A percentile compares a stretch with the other conserved stretches of the same genome.
Conservation (phyloP, 2,113 vertebrate species). For the Aviceda subcristata region DNA sequence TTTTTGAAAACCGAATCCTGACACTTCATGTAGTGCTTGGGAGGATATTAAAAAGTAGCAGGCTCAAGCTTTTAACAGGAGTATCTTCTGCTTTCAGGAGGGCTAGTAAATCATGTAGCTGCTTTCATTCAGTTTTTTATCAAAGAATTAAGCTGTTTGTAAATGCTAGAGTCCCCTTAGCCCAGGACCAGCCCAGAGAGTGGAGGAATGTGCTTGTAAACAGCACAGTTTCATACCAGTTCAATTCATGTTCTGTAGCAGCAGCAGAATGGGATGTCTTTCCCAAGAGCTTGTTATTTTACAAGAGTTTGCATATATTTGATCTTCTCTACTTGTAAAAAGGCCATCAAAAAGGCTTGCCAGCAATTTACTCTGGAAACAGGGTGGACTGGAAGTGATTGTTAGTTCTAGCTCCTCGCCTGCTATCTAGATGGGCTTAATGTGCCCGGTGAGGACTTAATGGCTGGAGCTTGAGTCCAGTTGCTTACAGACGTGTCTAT, state of each 20-base stretch:
- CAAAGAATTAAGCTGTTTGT: background rate
- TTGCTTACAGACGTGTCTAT: background rate
- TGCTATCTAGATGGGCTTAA: background rate
- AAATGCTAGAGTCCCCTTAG: background rate
- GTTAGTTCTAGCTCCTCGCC: background rate
- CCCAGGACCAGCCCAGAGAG: background rate
- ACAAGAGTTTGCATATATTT: background rate
- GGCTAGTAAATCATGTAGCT: background rate
- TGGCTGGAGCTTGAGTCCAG: background rate
- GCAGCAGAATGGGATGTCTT: background rate
- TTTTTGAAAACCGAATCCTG: background rate
- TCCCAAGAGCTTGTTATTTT: background rate
- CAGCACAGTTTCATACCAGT: background rate
- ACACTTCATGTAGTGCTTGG: background rate
- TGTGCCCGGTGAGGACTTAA: background rate
- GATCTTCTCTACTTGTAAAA: background rate
- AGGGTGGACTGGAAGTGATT: background rate
- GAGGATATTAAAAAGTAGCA: background rate
- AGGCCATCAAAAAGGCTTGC: background rate
- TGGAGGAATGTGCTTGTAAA: background rate
- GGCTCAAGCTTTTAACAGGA: background rate
- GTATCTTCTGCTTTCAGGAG: background rate
- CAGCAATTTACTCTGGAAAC: background rate
- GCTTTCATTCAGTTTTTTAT: background rate
- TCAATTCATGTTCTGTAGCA: background rate